Evolutionary conservation across 2,888 invertebrate species (phyloP).

Genomic region (Junonia oenone): DNA sequence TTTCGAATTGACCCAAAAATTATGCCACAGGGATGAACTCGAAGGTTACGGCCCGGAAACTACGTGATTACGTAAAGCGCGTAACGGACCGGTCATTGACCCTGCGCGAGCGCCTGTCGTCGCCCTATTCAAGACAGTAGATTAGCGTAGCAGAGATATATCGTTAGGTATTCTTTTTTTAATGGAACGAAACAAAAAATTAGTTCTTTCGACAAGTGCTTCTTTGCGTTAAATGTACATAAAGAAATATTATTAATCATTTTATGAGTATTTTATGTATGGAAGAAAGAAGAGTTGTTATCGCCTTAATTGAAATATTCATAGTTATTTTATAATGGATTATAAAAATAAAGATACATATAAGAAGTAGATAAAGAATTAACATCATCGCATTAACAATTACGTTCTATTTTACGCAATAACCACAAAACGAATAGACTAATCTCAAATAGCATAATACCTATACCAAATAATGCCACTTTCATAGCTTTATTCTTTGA

Average conservation of each 20-base stretch:
- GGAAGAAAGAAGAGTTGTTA: too few relatives aligned
- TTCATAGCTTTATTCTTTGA: constrained; percentile 41
- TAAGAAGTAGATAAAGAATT: too few relatives aligned
- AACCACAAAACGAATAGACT: too few relatives aligned
- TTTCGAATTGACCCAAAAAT: constrained; percentile 13
- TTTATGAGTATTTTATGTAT: too few relatives aligned
- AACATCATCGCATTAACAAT: too few relatives aligned
- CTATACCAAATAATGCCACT: background rate
- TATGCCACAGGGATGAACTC: constrained; percentile 37
- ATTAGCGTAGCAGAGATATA: constrained; percentile 21
- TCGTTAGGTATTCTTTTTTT: constrained; percentile 12
- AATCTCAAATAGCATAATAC: background rate
- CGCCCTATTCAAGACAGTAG: constrained; percentile 46
- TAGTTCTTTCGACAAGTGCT: background rate
- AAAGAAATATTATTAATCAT: too few relatives aligned
- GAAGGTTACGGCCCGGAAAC: constrained; percentile 62
- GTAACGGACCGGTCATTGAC: constrained; percentile 73
- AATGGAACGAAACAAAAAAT: background rate
- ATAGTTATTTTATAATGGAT: too few relatives aligned
- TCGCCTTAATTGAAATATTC: too few relatives aligned
- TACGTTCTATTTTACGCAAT: too few relatives aligned
- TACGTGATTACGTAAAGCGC: constrained; percentile 73
- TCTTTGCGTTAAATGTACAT: too few relatives aligned
- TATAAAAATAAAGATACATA: too few relatives aligned
- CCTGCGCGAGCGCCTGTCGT: constrained; percentile 68